These are phyloP conservation scores for Cyanoliseus patagonus DNA, from an alignment of 2,113 vertebrate genomes.

Conservation along the genomic window DNA sequence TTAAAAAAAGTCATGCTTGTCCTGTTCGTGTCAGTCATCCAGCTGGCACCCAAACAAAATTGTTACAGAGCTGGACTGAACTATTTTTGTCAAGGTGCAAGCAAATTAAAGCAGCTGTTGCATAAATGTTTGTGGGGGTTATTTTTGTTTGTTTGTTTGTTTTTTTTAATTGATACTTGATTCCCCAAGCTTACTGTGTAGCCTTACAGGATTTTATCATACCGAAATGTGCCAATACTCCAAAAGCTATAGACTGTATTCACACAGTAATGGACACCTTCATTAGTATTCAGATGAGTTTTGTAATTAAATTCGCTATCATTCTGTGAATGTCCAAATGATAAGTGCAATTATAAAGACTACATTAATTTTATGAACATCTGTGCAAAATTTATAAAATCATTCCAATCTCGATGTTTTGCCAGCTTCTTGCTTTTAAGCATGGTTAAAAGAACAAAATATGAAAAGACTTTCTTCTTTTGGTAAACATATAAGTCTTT, in stretches of 20 bases:
- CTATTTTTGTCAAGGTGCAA: neutral
- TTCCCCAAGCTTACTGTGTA: neutral
- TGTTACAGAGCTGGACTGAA: neutral
- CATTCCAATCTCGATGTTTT: neutral
- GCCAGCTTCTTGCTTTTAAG: neutral
- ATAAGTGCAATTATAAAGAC: constrained; percentile 20
- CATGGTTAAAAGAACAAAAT: neutral
- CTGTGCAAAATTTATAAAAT: constrained; percentile 11
- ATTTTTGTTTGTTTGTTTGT: neutral
- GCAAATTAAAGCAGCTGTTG: neutral
- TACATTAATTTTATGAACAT: constrained; percentile 40
- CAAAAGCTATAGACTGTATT: neutral
- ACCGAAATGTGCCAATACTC: neutral
- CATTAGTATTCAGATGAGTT: constrained; percentile 14
- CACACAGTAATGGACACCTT: neutral
- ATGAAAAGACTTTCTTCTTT: neutral
- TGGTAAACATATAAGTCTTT: neutral
- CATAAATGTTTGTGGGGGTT: neutral
- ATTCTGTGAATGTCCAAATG: constrained; percentile 19
- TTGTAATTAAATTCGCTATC: constrained; percentile 18
- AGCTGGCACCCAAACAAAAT: neutral
- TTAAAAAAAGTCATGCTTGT: neutral
- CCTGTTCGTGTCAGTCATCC: neutral
- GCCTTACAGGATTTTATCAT: neutral
- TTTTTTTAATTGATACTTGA: neutral